Evolutionary conservation across 2,797 vertebrate genomes (phyloP).

Genomic region (Danio aesculapii): DNA sequence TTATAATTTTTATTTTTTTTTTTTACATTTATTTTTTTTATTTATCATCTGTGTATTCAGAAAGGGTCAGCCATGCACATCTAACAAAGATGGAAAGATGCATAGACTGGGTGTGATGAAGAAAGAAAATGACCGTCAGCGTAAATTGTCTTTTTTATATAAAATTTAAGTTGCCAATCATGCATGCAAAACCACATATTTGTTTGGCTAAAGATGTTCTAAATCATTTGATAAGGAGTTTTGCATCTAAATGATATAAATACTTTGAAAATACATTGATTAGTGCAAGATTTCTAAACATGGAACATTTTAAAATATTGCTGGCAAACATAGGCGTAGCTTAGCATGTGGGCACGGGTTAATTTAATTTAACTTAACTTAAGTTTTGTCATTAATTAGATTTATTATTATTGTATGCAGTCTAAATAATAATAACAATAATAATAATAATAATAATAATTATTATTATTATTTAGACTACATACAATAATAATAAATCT

Average conservation of each 20-base stretch:
- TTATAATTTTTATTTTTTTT: background rate
- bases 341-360: no score
- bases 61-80: background rate
- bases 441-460: no score
- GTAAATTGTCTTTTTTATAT: background rate
- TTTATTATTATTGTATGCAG: no score
- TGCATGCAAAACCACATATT: no score
- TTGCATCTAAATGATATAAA: background rate
- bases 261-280: background rate
- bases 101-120: background rate
- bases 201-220: background rate
- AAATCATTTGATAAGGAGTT: constrained; percentile 10
- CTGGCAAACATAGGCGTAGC: background rate
- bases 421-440: no score
- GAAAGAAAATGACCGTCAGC: background rate
- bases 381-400: no score
- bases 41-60: background rate
- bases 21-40: background rate
- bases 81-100: background rate
- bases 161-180: background rate
- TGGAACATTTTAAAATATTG: background rate
- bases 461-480: no score
- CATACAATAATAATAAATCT: no score
- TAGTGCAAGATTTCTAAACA: background rate
- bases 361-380: no score